Percentiles rank a stretch among this genome's conserved stretches.
Evolutionary conservation across 2,888 invertebrate genomes (phyloP).

Genomic region (Microdon myrmicae): DNA sequence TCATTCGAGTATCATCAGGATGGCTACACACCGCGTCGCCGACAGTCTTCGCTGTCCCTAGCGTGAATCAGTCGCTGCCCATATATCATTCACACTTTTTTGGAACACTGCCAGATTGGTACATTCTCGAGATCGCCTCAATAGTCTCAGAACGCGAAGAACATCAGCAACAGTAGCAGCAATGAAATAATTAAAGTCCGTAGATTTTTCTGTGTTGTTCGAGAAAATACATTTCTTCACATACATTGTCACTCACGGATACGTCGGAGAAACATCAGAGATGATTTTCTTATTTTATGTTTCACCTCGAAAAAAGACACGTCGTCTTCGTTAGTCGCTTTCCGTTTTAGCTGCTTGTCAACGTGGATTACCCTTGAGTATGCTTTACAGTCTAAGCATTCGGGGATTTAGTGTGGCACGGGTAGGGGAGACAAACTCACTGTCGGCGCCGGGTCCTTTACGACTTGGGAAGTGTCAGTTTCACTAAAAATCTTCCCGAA

Average conservation of each 20-base stretch:
- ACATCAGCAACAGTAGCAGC: conserved; percentile 14
- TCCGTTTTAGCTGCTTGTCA: conserved; percentile 44
- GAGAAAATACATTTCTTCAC: conserved; percentile 4
- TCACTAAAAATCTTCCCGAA: conserved; percentile 33
- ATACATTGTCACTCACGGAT: conserved; percentile 1
- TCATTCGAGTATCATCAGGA: conserved; percentile 4
- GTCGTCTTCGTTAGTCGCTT: conserved; percentile 21
- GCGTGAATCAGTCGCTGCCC: conserved; percentile 50
- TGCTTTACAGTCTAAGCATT: conserved; percentile 22
- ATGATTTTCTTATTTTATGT: conserved; percentile 41
- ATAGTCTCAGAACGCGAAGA: conserved; percentile 1
- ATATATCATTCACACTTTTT: conserved; percentile 51
- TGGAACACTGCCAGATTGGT: conserved; percentile 45
- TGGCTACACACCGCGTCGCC: conserved; percentile 12
- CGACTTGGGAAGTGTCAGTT: conserved; percentile 47
- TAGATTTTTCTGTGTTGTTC: conserved; percentile 23
- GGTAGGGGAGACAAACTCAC: conserved; percentile 1
- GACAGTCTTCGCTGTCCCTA: conserved; percentile 27
- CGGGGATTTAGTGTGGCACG: neutral
- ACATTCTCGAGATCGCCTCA: conserved; percentile 37
- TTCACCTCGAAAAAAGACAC: conserved; percentile 42
- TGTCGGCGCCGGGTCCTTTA: conserved; percentile 14
- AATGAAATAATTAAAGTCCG: conserved; percentile 46
- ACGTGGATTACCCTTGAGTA: conserved; percentile 47
- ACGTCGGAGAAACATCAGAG: conserved; percentile 29